Evolutionary conservation across 1,140 invertebrate genomes (phyloP), one percentile per base, ranked within the genome.

Genomic region (Aculops lycopersici): DNA sequence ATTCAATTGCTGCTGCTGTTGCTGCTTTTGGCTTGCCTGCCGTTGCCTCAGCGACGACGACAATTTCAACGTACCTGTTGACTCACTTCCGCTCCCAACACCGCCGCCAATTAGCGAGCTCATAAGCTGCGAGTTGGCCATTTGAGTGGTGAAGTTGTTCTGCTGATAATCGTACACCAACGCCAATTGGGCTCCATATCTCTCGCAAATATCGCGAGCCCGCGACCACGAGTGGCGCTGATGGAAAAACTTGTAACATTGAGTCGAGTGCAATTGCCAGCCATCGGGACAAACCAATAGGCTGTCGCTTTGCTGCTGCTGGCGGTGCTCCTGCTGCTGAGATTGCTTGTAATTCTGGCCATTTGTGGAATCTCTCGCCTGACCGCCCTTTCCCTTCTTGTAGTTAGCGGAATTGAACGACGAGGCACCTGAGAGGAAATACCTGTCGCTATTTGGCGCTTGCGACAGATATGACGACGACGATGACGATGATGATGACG

Each of bases 151-250:
- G 57, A 78, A 70, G 55, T 88, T 88, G 58, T 84, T 84, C 61
- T 84, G 77, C 46, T 64, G 64, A 56, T 77, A 84, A 19, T 70
- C 75, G 54, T 81, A 75, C 43, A 86, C 70, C 37, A 79, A 66
- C 62, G 83, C 77, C 44, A 86, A 56, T 49, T 84, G 77, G 60
- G 78, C 79, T 44, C 81, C 81, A 56, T 86, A 88, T 58, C 80
- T 86, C 51, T 19, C 55, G 20, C 31, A 46, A 12, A 46, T 19
- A 39, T 12, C 24, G n/a, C 24, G 24, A 8, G 24, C 24, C n/a
- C 24, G 17, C 31, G 3, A 21, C 17, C 42, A 43, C 20, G 17
- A 18, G 36, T 39, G 18, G 12, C 18, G 12, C 13, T 39, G 13
- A 13, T 21, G 14, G 12, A 56, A 45, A 46, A 38, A 45, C 45